These are phyloP conservation scores for Pogonocichla stellata DNA, from an alignment of 2,113 vertebrate species.

Conservation along the genomic window DNA sequence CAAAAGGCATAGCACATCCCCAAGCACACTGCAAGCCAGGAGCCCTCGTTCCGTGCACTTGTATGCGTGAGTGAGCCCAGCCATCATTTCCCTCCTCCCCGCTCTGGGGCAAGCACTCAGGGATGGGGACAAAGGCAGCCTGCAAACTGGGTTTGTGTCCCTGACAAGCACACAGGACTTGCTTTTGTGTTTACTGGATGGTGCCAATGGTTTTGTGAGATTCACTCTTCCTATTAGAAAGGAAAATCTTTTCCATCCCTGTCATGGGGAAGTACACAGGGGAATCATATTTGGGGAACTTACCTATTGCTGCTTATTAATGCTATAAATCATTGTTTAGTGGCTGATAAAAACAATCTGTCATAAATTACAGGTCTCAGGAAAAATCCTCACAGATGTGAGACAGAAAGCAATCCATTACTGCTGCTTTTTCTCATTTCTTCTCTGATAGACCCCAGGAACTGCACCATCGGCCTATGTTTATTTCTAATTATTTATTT, in stretches of 20 bases:
- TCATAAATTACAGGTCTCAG: slow-evolving; percentile 18
- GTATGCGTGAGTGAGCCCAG: neutral
- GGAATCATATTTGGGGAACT: neutral
- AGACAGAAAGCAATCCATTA: neutral
- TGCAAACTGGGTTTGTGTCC: neutral
- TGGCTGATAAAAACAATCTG: slow-evolving; percentile 17
- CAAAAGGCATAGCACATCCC: neutral
- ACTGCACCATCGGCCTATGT: neutral
- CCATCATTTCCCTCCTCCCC: neutral
- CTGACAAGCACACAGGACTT: neutral
- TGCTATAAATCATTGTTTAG: slow-evolving; percentile 47
- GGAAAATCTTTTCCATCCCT: neutral
- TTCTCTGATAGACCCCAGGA: neutral
- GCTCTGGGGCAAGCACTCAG: rapidly evolving
- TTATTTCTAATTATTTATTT: slow-evolving; percentile 50
- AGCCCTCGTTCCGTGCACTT: neutral
- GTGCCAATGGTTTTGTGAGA: neutral
- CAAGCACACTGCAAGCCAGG: neutral
- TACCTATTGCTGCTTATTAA: slow-evolving; percentile 26
- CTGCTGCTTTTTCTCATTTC: neutral
- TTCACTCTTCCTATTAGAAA: neutral
- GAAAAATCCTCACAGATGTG: neutral
- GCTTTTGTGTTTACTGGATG: neutral
- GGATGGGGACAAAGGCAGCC: neutral
- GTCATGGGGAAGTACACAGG: neutral